Evolutionary conservation across 2,888 invertebrate species (phyloP).

Genomic region (Epirrhoe alternata): DNA sequence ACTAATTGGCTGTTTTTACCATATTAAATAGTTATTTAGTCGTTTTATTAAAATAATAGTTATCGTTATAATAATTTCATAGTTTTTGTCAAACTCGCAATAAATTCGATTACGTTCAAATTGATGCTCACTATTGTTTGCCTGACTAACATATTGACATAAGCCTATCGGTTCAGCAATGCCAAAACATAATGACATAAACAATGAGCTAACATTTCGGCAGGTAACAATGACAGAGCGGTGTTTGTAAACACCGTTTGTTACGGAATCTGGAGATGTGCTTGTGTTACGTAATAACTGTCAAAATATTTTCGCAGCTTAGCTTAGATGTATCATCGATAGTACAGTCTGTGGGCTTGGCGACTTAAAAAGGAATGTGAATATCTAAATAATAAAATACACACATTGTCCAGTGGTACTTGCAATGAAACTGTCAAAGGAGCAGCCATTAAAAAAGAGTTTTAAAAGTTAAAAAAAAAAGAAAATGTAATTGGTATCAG

Average conservation of each 20-base stretch:
- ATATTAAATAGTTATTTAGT: too few species aligned
- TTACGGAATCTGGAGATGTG: conserved; percentile 33
- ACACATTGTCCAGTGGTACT: too few species aligned
- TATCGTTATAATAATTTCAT: too few species aligned
- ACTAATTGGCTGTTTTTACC: too few species aligned
- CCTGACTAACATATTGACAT: conserved; percentile 65
- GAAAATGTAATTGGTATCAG: too few species aligned
- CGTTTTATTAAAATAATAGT: too few species aligned
- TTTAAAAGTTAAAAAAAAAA: too few species aligned
- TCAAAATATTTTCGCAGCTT: conserved; percentile 30
- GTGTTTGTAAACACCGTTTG: conserved; percentile 42
- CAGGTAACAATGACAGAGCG: conserved; percentile 41
- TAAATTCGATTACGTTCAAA: not conserved
- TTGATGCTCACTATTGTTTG: not conserved
- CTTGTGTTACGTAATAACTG: conserved; percentile 19
- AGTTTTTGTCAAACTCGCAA: not conserved
- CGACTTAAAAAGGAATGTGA: not conserved
- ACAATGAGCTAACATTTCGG: conserved; percentile 48
- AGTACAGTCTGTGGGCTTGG: not conserved
- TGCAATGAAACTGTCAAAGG: too few species aligned
- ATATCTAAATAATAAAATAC: too few species aligned
- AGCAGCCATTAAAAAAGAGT: too few species aligned
- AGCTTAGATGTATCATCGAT: conserved; percentile 5
- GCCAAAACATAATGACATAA: conserved; percentile 70
- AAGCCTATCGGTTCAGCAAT: conserved; percentile 54